These are phyloP conservation scores for Drosophila seclusa DNA, from an alignment of 2,888 invertebrate genomes.

Conservation along the genomic window DNA sequence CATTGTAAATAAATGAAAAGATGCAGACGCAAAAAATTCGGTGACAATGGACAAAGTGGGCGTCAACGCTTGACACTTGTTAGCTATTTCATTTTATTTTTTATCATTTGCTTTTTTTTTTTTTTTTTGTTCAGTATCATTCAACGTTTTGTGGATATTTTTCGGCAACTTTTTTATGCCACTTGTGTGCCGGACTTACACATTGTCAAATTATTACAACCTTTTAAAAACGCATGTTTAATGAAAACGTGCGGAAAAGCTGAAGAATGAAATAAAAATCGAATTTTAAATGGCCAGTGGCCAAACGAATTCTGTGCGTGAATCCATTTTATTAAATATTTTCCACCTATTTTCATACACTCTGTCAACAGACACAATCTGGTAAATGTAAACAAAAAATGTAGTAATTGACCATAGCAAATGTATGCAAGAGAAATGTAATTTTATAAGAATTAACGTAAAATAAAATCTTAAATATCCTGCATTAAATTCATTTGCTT, in stretches of 20 bases:
- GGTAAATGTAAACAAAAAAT: neutral
- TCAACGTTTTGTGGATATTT: constrained; percentile 36
- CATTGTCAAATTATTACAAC: constrained; percentile 52
- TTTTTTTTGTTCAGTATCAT: constrained; percentile 11
- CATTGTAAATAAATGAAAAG: constrained; percentile 37
- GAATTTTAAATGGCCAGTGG: constrained; percentile 29
- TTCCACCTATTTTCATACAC: neutral
- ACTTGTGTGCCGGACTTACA: constrained; percentile 18
- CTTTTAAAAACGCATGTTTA: constrained; percentile 49
- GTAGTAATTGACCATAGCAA: neutral
- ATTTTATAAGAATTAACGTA: neutral
- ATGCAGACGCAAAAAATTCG: constrained; percentile 18
- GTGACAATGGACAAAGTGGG: constrained; percentile 19
- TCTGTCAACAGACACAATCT: neutral
- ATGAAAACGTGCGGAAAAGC: constrained; percentile 21
- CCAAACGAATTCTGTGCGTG: constrained; percentile 15
- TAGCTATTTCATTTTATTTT: constrained; percentile 4
- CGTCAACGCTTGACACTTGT: constrained; percentile 27
- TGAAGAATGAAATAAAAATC: constrained; percentile 9
- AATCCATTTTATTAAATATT: constrained; percentile 31
- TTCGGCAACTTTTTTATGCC: constrained; percentile 14
- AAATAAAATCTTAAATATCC: neutral
- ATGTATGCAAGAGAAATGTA: neutral
- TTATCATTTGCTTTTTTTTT: neutral
- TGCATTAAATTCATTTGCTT: neutral